Base-by-base conservation (phyloP, 1,140 invertebrate species). In the Gonatopus flavifemur region DNA sequence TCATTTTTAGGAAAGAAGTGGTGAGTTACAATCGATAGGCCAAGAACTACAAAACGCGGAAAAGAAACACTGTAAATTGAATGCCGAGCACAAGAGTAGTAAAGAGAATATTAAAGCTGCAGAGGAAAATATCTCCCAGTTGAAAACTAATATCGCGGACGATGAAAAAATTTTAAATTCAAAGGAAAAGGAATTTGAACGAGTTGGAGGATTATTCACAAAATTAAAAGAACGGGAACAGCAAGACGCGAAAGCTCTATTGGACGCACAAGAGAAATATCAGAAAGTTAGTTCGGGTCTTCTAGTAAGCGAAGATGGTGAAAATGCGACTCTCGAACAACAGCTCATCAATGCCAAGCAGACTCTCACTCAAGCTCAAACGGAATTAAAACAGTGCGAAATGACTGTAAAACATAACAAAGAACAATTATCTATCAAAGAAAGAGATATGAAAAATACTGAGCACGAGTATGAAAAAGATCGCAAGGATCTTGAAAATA, bases 241-340 rank as follows among this genome's bases (percentile, higher is more conserved):
- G 35, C 69, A 74, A 1, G 88, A 93, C 67, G 79, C 80, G 15
- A 84, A 87, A 46, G 85, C 84, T 2, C 81, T 93, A 52, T 74
- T 80, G 9, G 80, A 82, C 30, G 91, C 93, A 0, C 87, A 95
- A 74, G 86, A 87, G 39, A 83, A 84, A 41, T 91, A 88, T 56
- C 86, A 96, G 64, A 92, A 92, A 43, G 85, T 95, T 6, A 91
- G 84, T 68, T 81, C 88, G 18, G 94, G 94, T 18, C 76, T 91
- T 36, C 85, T 93, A 22, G 84, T 86, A 19, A 88, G 85, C 47
- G 87, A 88, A n/a, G 85, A 86, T 60, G 92, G 93, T 12, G 82
- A 88, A 70, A 86, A 87, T 46, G 84, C 89, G n/a, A 93, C 93
- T 4, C 77, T 97, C 15, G 88, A 93, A 69, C 91, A 96, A 56